These are phyloP conservation scores for Rhagonycha lutea DNA, from an alignment of 2,888 invertebrate species.

Conservation along the genomic window DNA sequence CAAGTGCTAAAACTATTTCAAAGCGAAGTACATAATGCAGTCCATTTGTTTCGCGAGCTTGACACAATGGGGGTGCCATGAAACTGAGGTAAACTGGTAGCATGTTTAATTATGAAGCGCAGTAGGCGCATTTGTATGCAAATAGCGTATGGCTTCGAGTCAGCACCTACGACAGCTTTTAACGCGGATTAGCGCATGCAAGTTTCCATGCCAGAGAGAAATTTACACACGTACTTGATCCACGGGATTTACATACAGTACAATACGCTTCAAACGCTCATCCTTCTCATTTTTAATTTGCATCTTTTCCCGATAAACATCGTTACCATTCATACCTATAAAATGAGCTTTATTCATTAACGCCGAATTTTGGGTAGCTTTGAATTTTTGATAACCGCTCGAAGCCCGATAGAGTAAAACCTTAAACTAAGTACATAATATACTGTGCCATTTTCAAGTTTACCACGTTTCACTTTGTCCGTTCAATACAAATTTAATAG, in stretches of 20 bases:
- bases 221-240: constrained; percentile 28
- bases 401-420: background rate
- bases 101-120: constrained; percentile 41
- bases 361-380: background rate
- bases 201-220: constrained; percentile 11
- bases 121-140: constrained; percentile 42
- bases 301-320: background rate
- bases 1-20: constrained; percentile 26
- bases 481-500: background rate
- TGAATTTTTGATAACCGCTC: background rate
- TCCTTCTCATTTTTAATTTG: background rate
- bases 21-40: constrained; percentile 33
- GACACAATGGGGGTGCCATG: constrained; percentile 31
- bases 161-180: constrained; percentile 43
- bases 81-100: constrained; percentile 32
- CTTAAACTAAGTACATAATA: background rate
- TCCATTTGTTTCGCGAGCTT: constrained; percentile 31
- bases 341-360: background rate
- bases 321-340: background rate
- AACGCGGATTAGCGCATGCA: constrained; percentile 40
- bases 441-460: background rate
- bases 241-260: constrained; percentile 21
- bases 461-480: background rate
- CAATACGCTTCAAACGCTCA: background rate
- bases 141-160: constrained; percentile 41